phyloP scores from a whole-genome alignment of 2,113 vertebrate species.

The Microtus montanus region DNA sequence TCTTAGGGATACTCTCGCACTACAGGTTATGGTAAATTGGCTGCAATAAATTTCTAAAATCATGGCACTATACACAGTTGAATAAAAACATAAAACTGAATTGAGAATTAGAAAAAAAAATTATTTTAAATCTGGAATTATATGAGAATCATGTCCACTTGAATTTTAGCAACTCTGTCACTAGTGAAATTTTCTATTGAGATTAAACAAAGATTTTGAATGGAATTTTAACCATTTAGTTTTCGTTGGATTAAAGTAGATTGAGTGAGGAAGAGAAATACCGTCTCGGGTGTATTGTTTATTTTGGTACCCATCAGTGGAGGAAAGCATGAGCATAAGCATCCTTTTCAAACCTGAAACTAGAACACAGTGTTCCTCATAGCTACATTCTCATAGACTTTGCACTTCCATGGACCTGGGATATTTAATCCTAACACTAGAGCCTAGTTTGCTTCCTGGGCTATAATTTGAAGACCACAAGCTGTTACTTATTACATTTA shows the following conservation, averaged over 20 bases:
- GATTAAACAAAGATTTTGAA: background rate
- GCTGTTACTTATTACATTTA: background rate
- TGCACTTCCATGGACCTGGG: background rate
- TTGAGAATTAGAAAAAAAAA: background rate
- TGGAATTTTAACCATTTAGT: background rate
- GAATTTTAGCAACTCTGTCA: background rate
- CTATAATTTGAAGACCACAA: background rate
- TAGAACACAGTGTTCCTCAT: background rate
- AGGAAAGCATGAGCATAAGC: background rate
- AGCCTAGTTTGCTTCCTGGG: background rate
- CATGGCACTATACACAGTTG: background rate
- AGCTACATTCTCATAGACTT: background rate
- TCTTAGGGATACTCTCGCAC: background rate
- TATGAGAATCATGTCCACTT: background rate
- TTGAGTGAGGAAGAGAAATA: background rate
- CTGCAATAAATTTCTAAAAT: background rate
- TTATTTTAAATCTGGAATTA: conserved; percentile 17
- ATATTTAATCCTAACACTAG: background rate
- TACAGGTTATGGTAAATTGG: background rate
- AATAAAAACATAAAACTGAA: background rate
- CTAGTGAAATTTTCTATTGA: background rate
- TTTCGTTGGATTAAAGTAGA: conserved; percentile 27
- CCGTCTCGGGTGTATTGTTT: background rate
- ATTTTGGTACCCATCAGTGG: background rate
- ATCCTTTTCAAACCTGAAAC: background rate